Evolutionary conservation across 2,113 vertebrate genomes (phyloP), one percentile per base, ranked within the genome.

Genomic region (Triplophysa siluroides): DNA sequence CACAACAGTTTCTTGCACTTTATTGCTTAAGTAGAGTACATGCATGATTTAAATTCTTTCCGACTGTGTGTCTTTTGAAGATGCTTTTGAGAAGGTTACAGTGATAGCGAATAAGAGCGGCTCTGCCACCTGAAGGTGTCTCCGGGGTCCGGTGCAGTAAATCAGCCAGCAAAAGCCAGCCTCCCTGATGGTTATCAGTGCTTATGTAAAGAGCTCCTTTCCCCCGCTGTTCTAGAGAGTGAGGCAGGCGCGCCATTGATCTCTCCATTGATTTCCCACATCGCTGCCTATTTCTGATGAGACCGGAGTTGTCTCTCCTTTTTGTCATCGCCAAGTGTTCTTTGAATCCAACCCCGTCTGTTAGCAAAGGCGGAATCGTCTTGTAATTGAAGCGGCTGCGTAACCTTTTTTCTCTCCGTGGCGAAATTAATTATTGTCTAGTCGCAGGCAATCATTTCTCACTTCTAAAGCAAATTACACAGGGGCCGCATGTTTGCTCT

Each of bases 371-470:
- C 54, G 66, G 72, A 67, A 79, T 81, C 33, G 24, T 58, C 33
- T 14, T 47, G 52, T 84, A 81, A 85, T 81, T 76, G 76, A 78
- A 68, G 76, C 70, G 54, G 84, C 66, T 63, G 65, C 70, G 65
- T 71, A 81, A 79, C 60, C 65, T 65, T 74, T 79, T 80, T 56
- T 79, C 16, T 33, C 71, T 66, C 38, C 14, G 12, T 78, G 29
- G 60, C 1, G 65, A 81, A 76, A 84, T 84, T 84, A 84, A 81
- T 84, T 84, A 84, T 81, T 81, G 77, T 82, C 76, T 66, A 45
- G 80, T 91, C 81, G 83, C 87, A 78, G 82, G 65, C 83, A 86
- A 87, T 90, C 73, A 84, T 84, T 83, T 84, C 45, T 86, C 63
- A 83, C 82, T 83, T 80, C 62, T 69, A 54, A 60, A 79, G 80